phyloP scores from a whole-genome alignment of 2,888 invertebrate genomes.

The Heliconius ismenius region DNA sequence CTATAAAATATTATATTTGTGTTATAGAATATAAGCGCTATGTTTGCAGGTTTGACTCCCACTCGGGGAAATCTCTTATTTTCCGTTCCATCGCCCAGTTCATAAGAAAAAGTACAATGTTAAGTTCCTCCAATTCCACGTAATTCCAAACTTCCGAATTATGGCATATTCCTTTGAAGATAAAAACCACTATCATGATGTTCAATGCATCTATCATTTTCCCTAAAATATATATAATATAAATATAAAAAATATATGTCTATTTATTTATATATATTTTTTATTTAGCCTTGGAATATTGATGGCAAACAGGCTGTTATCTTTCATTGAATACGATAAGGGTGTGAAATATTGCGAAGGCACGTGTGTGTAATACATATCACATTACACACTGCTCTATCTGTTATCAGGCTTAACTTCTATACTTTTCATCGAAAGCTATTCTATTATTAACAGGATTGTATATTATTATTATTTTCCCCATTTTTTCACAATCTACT shows the following conservation, averaged over 20 bases:
- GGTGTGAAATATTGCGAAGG: conserved; percentile 15
- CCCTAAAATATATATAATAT: background rate
- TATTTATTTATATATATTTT: background rate
- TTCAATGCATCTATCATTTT: background rate
- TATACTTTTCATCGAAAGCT: background rate
- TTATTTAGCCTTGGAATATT: background rate
- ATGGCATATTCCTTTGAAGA: background rate
- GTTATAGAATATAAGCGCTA: too few relatives aligned
- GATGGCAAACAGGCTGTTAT: conserved; percentile 8
- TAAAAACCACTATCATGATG: background rate
- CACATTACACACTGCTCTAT: conserved; percentile 15
- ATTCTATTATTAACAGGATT: too few relatives aligned
- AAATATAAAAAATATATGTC: background rate
- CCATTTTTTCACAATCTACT: too few relatives aligned
- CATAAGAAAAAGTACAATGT: too few relatives aligned
- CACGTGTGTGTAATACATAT: conserved; percentile 25
- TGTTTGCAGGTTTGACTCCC: too few relatives aligned
- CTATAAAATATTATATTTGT: too few relatives aligned
- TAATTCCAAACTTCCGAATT: background rate
- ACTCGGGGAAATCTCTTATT: background rate
- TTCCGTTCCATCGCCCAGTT: too few relatives aligned
- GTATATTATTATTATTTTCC: too few relatives aligned
- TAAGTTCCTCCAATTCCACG: too few relatives aligned
- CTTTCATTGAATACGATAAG: conserved; percentile 5
- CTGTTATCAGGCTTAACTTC: background rate